Evolutionary conservation across 2,113 vertebrate species (phyloP), one percentile per base, ranked within the genome.

Genomic region (Myxocyprinus asiaticus): DNA sequence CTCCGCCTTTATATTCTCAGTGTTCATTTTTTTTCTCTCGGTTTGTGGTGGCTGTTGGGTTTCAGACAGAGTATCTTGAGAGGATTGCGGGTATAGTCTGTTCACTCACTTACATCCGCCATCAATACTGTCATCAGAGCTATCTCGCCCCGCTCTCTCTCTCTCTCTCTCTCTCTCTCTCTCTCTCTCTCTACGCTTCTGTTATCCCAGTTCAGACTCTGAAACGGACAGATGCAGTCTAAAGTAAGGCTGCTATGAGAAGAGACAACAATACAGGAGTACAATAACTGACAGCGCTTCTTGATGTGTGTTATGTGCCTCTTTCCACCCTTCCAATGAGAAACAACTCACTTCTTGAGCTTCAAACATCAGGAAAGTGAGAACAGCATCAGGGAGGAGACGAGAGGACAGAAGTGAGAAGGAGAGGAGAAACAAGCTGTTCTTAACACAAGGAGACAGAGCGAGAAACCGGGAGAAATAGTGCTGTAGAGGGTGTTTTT

Each of bases 401-500:
- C 79, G 87, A 78, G 83, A 85, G 75, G 82, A 82, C 56, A 73
- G 82, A n/a, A 65, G 71, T 73, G 85, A 82, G 80, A 81, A 81
- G 82, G 63, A 79, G 87, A 83, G 83, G 78, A 87, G 69, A 45
- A 79, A 71, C 73, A 78, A 66, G 85, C 82, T 82, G 87, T 80
- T 84, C 85, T 87, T 83, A 84, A 85, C 86, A 81, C 78, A 78
- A 61, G 22, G 83, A 83, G 87, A 61, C 85, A 86, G 85, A 68
- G 43, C 15, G 87, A 87, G 83, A 84, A 82, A 47, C 5, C 33
- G 55, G 14, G 55, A 58, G 55, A 55, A 10, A 12, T 0, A 7
- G 55, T 58, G 9, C 9, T 53, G 50, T 53, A 10, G 8, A 7
- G 56, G 48, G 44, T 58, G 55, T 17, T 74, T 70, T 85, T 83